A percentile compares a stretch with the other conserved stretches of the same genome.
Evolutionary conservation across 2,797 vertebrate species (phyloP).

Genomic region (Hephaestus fuliginosus): DNA sequence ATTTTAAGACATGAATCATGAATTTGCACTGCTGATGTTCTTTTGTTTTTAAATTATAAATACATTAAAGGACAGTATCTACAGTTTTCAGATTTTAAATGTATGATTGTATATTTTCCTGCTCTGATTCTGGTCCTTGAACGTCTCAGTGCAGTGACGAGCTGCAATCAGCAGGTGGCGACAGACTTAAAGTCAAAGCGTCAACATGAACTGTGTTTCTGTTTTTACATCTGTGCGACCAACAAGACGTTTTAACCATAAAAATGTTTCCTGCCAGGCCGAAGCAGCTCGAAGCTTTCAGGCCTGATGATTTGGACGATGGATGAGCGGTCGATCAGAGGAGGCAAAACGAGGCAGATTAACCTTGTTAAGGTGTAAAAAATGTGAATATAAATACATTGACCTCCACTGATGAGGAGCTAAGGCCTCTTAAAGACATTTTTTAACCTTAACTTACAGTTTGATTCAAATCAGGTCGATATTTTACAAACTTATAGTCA

Average conservation of each 20-base stretch:
- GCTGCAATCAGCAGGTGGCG: constrained; percentile 28
- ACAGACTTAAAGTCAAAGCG: background rate
- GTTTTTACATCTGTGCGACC: background rate
- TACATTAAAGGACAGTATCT: no score
- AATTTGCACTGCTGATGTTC: no score
- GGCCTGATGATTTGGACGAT: background rate
- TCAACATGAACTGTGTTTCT: background rate
- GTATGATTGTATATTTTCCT: no score
- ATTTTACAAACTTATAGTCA: background rate
- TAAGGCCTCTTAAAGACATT: background rate
- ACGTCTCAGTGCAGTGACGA: background rate
- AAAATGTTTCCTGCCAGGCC: background rate
- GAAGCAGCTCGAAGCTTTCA: background rate
- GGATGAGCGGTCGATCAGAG: background rate
- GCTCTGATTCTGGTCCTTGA: background rate
- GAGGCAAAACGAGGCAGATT: background rate
- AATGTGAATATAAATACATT: background rate
- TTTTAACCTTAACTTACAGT: background rate
- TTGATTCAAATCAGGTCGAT: no score
- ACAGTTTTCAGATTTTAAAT: no score
- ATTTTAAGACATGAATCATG: no score
- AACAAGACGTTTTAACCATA: background rate
- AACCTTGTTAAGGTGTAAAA: background rate
- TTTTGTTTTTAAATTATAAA: no score
- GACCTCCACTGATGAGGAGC: background rate